These are phyloP conservation scores for Rhinatrema bivittatum DNA, from an alignment of 2,797 vertebrate species.

Conservation along the genomic window DNA sequence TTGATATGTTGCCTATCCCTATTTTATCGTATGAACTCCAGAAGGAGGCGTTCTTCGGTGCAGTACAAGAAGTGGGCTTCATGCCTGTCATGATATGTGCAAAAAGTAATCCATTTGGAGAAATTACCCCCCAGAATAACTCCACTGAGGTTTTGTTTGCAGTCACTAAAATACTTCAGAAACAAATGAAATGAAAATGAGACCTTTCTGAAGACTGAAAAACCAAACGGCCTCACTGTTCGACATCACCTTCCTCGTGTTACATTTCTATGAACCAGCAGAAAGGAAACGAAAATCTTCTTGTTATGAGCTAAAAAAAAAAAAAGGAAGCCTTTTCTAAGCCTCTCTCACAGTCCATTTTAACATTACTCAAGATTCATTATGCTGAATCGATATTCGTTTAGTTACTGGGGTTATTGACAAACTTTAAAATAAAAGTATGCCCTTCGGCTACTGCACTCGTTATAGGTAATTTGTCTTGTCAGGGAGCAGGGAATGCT, in stretches of 20 bases:
- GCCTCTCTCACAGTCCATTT: conserved; percentile 77
- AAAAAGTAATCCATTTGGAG: too few relatives aligned
- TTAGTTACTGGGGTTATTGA: conserved; percentile 95
- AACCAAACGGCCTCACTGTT: not conserved
- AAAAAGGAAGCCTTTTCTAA: conserved; percentile 59
- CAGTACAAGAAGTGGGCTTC: too few relatives aligned
- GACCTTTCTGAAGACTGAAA: too few relatives aligned
- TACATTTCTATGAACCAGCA: conserved; percentile 14
- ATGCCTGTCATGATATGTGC: too few relatives aligned
- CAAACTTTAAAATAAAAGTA: conserved; percentile 94
- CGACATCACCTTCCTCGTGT: not conserved
- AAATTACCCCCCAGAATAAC: too few relatives aligned
- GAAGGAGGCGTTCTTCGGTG: too few relatives aligned
- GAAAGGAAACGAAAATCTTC: conserved; percentile 59
- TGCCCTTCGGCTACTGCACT: conserved; percentile 75
- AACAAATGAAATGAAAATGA: too few relatives aligned
- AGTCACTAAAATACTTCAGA: not conserved
- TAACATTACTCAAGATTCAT: conserved; percentile 89
- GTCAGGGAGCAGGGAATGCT: conserved; percentile 82
- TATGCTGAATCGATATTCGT: conserved; percentile 96
- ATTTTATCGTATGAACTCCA: too few relatives aligned
- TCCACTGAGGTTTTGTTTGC: not conserved
- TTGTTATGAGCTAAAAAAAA: conserved; percentile 58
- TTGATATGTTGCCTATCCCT: too few relatives aligned
- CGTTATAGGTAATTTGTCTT: conserved; percentile 95